A percentile compares a stretch with the other conserved stretches of the same genome.
Evolutionary conservation across 2,113 vertebrate genomes (phyloP).

Genomic region (Zosterops borbonicus): DNA sequence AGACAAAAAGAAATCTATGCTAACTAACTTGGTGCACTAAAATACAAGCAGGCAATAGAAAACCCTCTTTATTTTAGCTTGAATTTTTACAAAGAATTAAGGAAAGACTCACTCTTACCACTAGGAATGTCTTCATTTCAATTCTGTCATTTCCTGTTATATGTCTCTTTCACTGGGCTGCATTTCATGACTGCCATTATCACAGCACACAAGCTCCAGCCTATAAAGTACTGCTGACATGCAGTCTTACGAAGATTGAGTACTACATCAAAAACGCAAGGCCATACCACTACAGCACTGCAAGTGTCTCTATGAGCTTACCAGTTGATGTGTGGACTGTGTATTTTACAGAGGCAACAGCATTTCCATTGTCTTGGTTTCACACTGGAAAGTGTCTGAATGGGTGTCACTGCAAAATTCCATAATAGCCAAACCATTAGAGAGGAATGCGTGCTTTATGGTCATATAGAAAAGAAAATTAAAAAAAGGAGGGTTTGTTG

Average conservation of each 20-base stretch:
- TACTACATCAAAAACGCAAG: neutral
- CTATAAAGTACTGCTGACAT: neutral
- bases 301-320: neutral
- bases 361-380: constrained; percentile 57
- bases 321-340: constrained; percentile 50
- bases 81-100: neutral
- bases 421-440: constrained; percentile 50
- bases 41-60: neutral
- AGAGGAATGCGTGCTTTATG: constrained; percentile 53
- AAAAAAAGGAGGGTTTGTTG: neutral
- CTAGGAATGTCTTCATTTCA: neutral
- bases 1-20: neutral
- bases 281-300: neutral
- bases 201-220: neutral
- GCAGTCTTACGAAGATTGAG: neutral
- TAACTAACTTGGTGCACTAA: neutral
- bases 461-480: neutral
- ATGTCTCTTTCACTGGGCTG: neutral
- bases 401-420: constrained; percentile 40
- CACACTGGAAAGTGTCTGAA: constrained; percentile 51
- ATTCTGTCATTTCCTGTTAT: constrained; percentile 3
- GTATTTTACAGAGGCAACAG: constrained; percentile 68
- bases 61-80: neutral
- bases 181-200: constrained; percentile 29
- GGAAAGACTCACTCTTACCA: neutral